phyloP scores from a whole-genome alignment of 2,797 vertebrate species.

The Epinephelus coioides region DNA sequence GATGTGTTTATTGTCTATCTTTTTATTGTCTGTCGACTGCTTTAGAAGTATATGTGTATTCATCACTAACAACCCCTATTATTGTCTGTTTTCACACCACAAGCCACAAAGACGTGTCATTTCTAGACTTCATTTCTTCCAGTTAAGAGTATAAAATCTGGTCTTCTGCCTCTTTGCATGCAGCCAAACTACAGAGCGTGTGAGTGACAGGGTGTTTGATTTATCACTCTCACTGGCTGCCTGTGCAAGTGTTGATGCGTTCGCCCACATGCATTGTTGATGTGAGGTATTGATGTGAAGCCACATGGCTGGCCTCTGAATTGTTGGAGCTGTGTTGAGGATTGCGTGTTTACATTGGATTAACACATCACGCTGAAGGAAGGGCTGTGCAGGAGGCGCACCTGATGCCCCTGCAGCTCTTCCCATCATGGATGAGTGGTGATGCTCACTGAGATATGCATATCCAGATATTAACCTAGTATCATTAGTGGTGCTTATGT shows the following conservation, averaged over 20 bases:
- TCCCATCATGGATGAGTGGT: slow-evolving; percentile 53
- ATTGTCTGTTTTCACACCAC: slow-evolving; percentile 22
- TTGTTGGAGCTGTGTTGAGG: slow-evolving; percentile 35
- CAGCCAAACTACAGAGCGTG: slow-evolving; percentile 29
- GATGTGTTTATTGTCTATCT: slow-evolving; percentile 40
- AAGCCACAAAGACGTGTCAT: not conserved
- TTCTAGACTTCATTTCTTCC: not conserved
- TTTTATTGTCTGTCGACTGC: slow-evolving; percentile 29
- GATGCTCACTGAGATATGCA: slow-evolving; percentile 52
- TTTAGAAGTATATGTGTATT: slow-evolving; percentile 25
- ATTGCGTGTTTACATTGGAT: slow-evolving; percentile 60
- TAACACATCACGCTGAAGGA: slow-evolving; percentile 37
- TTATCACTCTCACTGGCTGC: slow-evolving; percentile 47
- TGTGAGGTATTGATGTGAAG: slow-evolving; percentile 34
- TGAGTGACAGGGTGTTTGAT: slow-evolving; percentile 52
- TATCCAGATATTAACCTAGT: slow-evolving; percentile 52
- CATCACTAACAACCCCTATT: not conserved
- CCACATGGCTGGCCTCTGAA: slow-evolving; percentile 41
- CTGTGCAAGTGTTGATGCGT: slow-evolving; percentile 42
- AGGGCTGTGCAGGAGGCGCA: slow-evolving; percentile 47
- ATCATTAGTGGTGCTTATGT: slow-evolving; percentile 41
- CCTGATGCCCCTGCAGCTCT: slow-evolving; percentile 71
- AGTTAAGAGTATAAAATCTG: not conserved
- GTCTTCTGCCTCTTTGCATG: slow-evolving; percentile 28
- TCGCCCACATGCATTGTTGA: slow-evolving; percentile 62